Conservation (phyloP, 1,140 invertebrate species). For the Pemphigus obesinymphae region DNA sequence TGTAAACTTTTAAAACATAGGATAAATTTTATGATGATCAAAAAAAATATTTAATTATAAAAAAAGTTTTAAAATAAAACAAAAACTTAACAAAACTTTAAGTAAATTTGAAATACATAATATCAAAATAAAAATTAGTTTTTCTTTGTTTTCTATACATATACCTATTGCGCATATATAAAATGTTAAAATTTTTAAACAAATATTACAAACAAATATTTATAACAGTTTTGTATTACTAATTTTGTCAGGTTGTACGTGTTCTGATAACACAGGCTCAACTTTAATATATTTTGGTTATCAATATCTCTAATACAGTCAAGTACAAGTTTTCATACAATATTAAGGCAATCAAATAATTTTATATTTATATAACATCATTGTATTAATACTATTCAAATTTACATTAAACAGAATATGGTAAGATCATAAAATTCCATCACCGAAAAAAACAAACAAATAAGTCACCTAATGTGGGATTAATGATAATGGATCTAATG, state of each 20-base stretch:
- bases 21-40: neutral
- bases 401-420: neutral
- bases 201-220: neutral
- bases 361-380: neutral
- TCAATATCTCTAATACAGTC: neutral
- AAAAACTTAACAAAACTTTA: constrained; percentile 22
- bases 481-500: too few species aligned
- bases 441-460: neutral
- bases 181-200: too few species aligned
- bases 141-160: neutral
- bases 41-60: neutral
- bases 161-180: neutral
- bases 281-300: neutral
- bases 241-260: neutral
- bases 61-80: neutral
- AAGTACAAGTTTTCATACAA: neutral
- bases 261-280: neutral
- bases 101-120: neutral
- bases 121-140: too few species aligned
- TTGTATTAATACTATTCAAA: neutral
- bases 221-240: neutral
- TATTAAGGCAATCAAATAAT: neutral
- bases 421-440: neutral
- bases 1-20: neutral
- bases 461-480: neutral